These are phyloP conservation scores for Sclerurus mexicanus DNA, from an alignment of 2,113 vertebrate genomes.

Conservation along the genomic window DNA sequence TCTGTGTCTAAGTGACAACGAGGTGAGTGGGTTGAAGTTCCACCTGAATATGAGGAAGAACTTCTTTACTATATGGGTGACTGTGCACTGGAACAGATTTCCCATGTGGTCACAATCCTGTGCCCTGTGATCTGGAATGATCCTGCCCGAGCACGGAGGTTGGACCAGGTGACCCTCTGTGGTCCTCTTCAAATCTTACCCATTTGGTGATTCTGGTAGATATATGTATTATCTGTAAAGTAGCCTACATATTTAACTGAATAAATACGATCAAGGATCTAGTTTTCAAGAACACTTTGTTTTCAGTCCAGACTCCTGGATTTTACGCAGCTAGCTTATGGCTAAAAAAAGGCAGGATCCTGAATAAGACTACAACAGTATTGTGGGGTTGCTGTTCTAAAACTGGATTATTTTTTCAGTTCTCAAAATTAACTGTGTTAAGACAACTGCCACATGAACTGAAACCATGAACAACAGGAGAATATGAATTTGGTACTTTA, in stretches of 20 bases:
- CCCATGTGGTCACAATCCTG: neutral
- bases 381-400: neutral
- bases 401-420: neutral
- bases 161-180: too few relatives aligned
- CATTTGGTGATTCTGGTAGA: neutral
- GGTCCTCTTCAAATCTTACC: neutral
- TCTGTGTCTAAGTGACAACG: neutral
- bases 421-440: neutral
- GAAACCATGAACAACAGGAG: neutral
- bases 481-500: neutral
- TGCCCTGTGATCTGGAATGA: accelerated
- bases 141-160: neutral
- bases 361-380: neutral
- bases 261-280: neutral
- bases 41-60: neutral
- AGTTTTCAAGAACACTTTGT: neutral
- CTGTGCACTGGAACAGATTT: accelerated
- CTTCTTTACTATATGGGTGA: neutral
- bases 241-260: neutral
- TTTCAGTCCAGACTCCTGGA: neutral
- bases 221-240: neutral
- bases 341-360: neutral
- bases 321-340: neutral
- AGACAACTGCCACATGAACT: neutral
- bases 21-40: neutral